Conservation (phyloP, 2,888 invertebrate species). For the Micoletzkya japonica region DNA sequence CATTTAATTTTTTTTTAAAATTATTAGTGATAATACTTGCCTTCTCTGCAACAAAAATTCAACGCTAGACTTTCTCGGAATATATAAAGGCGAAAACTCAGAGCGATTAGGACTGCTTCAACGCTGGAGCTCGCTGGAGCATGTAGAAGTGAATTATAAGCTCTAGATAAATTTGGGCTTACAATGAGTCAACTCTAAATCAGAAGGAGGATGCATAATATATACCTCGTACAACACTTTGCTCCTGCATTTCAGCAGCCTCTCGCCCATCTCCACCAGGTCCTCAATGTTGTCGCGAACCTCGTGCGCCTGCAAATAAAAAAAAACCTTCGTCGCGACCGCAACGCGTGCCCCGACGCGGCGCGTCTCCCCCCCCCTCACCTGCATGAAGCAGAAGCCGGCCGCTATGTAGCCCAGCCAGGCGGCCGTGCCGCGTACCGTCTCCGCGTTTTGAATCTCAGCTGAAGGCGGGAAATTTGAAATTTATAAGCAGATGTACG, state of each 20-base stretch:
- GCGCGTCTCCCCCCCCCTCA: not conserved
- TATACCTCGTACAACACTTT: slow-evolving; percentile 35
- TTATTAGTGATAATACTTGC: too few relatives aligned
- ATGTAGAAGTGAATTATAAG: too few relatives aligned
- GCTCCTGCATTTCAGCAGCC: slow-evolving; percentile 33
- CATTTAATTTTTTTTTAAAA: not conserved
- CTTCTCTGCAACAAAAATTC: too few relatives aligned
- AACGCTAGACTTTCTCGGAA: too few relatives aligned
- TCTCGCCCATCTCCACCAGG: slow-evolving; percentile 31
- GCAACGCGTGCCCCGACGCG: not conserved
- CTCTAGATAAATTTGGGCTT: too few relatives aligned
- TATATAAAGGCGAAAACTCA: too few relatives aligned
- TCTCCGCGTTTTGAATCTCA: slow-evolving; percentile 12
- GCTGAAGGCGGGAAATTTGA: slow-evolving; percentile 3
- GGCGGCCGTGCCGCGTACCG: slow-evolving; percentile 7
- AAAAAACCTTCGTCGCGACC: not conserved
- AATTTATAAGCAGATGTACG: not conserved
- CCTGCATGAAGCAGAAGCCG: slow-evolving; percentile 20
- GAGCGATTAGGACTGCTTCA: too few relatives aligned
- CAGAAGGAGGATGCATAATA: too few relatives aligned
- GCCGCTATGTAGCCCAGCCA: slow-evolving; percentile 19
- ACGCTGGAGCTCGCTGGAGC: too few relatives aligned
- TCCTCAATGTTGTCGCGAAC: slow-evolving; percentile 33
- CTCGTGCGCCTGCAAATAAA: not conserved
- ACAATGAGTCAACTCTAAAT: too few relatives aligned